Evolutionary conservation across 2,888 invertebrate species (phyloP).

Genomic region (Bhutanitis thaidina): DNA sequence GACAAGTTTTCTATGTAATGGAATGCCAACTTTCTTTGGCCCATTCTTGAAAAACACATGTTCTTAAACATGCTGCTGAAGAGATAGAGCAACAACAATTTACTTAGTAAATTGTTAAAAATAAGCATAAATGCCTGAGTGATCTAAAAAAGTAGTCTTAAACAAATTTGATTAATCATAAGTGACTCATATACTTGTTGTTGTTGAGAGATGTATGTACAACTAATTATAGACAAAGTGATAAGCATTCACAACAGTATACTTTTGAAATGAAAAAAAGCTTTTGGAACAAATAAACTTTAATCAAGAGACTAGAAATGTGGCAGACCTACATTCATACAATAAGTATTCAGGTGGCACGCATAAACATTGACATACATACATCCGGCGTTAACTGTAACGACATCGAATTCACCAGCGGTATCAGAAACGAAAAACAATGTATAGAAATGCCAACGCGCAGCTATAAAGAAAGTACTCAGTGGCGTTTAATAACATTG

Average conservation of each 20-base stretch:
- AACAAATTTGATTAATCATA: too few relatives aligned
- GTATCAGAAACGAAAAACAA: slow-evolving; percentile 31
- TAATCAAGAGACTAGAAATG: too few relatives aligned
- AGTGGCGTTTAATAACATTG: too few relatives aligned
- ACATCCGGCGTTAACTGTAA: slow-evolving; percentile 54
- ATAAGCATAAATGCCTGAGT: too few relatives aligned
- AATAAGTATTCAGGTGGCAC: slow-evolving; percentile 48
- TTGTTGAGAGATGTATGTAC: neutral
- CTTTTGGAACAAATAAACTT: too few relatives aligned
- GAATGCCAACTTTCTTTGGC: too few relatives aligned
- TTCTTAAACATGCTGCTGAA: too few relatives aligned
- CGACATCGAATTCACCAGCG: slow-evolving; percentile 39
- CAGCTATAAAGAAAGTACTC: neutral
- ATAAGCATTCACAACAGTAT: slow-evolving; percentile 9
- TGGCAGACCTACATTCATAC: slow-evolving; percentile 29
- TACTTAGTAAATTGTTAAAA: too few relatives aligned
- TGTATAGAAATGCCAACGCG: slow-evolving; percentile 2
- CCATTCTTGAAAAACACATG: too few relatives aligned
- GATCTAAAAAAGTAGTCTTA: too few relatives aligned
- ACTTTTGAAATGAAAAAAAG: too few relatives aligned
- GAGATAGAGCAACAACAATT: neutral
- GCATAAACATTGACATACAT: slow-evolving; percentile 52
- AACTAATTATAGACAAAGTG: slow-evolving; percentile 10
- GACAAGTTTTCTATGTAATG: too few relatives aligned
- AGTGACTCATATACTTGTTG: slow-evolving; percentile 2